Evolutionary conservation across 2,797 vertebrate genomes (phyloP), one percentile per base, ranked within the genome.

Genomic region (Phrynocephalus vlangalii): DNA sequence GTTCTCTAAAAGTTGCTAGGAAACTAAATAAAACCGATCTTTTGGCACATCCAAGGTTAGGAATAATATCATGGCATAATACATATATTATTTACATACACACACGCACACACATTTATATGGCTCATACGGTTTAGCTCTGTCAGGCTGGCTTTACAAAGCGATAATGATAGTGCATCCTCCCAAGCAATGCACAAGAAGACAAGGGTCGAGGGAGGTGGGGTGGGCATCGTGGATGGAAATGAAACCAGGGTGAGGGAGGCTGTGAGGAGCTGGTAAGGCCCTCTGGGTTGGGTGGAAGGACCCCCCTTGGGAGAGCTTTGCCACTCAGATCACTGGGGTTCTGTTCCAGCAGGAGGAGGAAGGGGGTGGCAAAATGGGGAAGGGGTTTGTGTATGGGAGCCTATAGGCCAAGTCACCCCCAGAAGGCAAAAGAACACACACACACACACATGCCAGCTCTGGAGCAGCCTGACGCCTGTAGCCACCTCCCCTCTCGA

Each of bases 51-150:
- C 0, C 6, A 77, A 84, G 81, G 38, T 50, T 88, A 44, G 22
- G 66, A 44, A 91, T 38, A n/a, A 24, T 0, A 24, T 6, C 33
- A 26, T 4, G 1, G 84, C 66, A 0, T 11, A 73, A 79, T 56
- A 79, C 28, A 60, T 79, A 79, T 30, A 56, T 18, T 20, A 60
- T 52, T 48, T 48, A 89, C 50, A 26, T 20, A 67, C 8, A 80
- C 5, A 67, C 8, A 80, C 5, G 20, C 20, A 33, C 88, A 83
- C 67, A 50, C 38, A 44, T 30, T 6, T 24, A 73, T n/a, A 26
- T 50, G 76, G 91, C 94, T 92, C 92, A 87, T 92, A 79, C 91
- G 63, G 38, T 56, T 63, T 72, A 28, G 70, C 60, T 75, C 78
- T 78, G 72, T 0, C 6, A 44, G 33, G 10, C 1, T n/a, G 67